Conservation (phyloP, 2,113 vertebrate genomes). For the Boleophthalmus pectinirostris region DNA sequence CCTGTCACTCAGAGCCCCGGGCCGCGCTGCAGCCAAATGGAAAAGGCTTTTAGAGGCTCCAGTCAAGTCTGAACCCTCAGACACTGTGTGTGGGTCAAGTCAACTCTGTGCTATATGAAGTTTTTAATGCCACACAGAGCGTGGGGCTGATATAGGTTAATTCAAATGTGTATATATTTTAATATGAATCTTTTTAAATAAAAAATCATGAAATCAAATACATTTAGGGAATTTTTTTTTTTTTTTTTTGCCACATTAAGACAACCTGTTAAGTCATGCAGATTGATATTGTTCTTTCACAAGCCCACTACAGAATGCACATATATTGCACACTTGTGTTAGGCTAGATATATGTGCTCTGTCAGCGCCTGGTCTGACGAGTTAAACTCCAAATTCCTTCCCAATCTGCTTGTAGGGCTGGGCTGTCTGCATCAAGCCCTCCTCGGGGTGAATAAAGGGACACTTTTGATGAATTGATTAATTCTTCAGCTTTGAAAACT, state of each 20-base stretch:
- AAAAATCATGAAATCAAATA: background rate
- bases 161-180: background rate
- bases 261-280: background rate
- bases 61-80: constrained; percentile 55
- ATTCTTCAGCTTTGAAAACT: constrained; percentile 77
- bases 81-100: constrained; percentile 21
- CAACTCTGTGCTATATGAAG: constrained; percentile 19
- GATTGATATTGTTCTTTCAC: background rate
- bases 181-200: too few relatives aligned
- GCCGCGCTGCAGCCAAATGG: constrained; percentile 67
- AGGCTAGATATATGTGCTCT: constrained; percentile 56
- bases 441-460: constrained; percentile 70
- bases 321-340: constrained; percentile 29
- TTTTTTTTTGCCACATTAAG: background rate
- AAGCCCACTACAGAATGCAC: background rate
- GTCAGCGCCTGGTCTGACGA: constrained; percentile 45
- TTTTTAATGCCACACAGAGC: constrained; percentile 32
- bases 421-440: constrained; percentile 54
- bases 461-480: constrained; percentile 78
- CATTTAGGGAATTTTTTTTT: background rate
- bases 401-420: constrained; percentile 64
- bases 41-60: constrained; percentile 76
- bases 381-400: constrained; percentile 56
- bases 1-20: constrained; percentile 74
- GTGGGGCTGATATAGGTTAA: constrained; percentile 1